A percentile compares a stretch with the other conserved stretches of the same genome.
These are phyloP conservation scores for Liposcelis brunnea DNA, from an alignment of 2,888 invertebrate genomes.

Conservation along the genomic window DNA sequence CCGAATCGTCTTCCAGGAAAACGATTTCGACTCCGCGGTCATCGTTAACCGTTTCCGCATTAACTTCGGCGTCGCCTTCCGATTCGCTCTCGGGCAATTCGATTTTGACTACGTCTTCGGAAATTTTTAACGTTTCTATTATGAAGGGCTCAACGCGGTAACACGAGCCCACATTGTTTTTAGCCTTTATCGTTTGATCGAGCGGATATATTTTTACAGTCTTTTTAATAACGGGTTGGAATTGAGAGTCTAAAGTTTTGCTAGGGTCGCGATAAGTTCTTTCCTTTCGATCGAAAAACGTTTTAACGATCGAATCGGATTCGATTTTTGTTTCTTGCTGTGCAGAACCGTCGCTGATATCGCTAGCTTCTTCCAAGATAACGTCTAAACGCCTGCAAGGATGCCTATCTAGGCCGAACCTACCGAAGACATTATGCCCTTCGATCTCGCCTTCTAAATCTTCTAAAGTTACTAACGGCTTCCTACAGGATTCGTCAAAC, in stretches of 20 bases:
- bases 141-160: background rate
- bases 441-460: background rate
- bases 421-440: too few species aligned
- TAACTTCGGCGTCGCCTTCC: constrained; percentile 11
- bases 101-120: background rate
- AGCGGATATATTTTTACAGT: too few species aligned
- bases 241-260: too few species aligned
- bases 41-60: constrained; percentile 17
- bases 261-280: too few species aligned
- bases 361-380: constrained; percentile 1
- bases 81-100: constrained; percentile 5
- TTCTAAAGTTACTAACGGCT: background rate
- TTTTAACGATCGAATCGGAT: too few species aligned
- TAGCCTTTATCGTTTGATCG: constrained; percentile 10
- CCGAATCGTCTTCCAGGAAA: constrained; percentile 40
- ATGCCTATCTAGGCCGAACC: too few species aligned
- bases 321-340: constrained; percentile 4
- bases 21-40: constrained; percentile 43
- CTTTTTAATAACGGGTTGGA: too few species aligned
- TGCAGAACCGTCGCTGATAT: background rate
- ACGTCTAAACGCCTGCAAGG: background rate
- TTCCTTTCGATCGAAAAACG: constrained; percentile 9
- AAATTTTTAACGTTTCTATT: constrained; percentile 4
- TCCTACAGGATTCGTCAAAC: background rate
- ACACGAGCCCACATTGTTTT: background rate